Conservation (phyloP, 1,140 invertebrate species). For the Diorhabda elongata region DNA sequence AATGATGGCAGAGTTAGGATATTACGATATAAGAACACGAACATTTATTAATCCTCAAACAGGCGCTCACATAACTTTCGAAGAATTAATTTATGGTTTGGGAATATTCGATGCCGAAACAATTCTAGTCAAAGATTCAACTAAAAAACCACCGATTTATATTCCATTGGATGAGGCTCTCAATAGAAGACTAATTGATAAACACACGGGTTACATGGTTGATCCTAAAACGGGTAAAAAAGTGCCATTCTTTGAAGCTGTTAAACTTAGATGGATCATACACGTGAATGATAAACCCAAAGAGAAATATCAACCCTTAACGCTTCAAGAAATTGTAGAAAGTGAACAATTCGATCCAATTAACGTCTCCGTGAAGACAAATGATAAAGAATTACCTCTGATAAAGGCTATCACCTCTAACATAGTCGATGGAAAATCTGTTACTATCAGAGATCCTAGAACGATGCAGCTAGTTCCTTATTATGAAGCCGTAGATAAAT, state of each 20-base stretch:
- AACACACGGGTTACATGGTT: conserved; percentile 73
- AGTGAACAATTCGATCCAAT: conserved; percentile 60
- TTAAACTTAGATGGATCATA: conserved; percentile 67
- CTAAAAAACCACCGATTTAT: conserved; percentile 60
- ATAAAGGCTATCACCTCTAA: conserved; percentile 67
- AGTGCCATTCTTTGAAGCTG: conserved; percentile 80
- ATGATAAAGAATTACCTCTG: conserved; percentile 61
- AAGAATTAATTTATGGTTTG: conserved; percentile 70
- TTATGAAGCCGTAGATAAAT: conserved; percentile 69
- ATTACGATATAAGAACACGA: conserved; percentile 69
- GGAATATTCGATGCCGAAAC: conserved; percentile 70
- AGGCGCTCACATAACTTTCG: conserved; percentile 68
- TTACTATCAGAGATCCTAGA: conserved; percentile 64
- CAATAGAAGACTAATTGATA: conserved; percentile 68
- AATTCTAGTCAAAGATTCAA: conserved; percentile 74
- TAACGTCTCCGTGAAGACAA: conserved; percentile 58
- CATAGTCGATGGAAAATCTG: conserved; percentile 69
- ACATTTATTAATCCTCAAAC: conserved; percentile 77
- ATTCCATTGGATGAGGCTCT: conserved; percentile 72
- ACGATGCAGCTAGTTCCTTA: conserved; percentile 69
- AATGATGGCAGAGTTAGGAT: conserved; percentile 64
- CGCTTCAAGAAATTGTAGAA: conserved; percentile 63
- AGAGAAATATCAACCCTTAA: conserved; percentile 47
- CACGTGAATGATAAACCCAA: conserved; percentile 51
- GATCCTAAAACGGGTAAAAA: conserved; percentile 76